Base-by-base conservation (phyloP, 2,888 invertebrate genomes). In the Zhuqinia jingwanae region DNA sequence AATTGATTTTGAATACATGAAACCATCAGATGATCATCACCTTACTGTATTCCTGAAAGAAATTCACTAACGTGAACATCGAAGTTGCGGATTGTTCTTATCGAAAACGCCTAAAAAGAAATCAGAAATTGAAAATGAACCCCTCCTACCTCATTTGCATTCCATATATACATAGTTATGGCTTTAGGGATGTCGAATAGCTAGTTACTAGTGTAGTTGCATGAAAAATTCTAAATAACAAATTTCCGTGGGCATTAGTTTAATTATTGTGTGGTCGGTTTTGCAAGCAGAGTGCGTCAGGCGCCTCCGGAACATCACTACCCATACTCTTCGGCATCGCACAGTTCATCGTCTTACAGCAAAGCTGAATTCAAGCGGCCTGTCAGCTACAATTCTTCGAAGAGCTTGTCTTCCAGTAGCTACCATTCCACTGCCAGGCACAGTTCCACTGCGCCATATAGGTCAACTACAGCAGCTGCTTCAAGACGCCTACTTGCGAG, bases 241-340 rank as follows among this genome's bases (percentile, higher is more conserved):
- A 53, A 56, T 50, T 6, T 70, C 13, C 5, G 13, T 27, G 22
- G 6, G 27, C 45, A 45, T n/a, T 17, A 15, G n/a, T 47, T 13
- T 50, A 63, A 78, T 30, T 60, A 3, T 22, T 56, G 30, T 60
- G 13, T n/a, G 27, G n/a, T 77, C 42, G 17, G 47, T 68, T 53
- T 68, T 80, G 20, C 81, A 73, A 75, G 63, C 78, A 91, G 91
- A 81, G 87, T 90, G 83, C 87, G 91, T n/a, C 89, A 90, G 50
- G 91, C 91, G n/a, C 91, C 91, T n/a, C 91, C 91, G 17, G 91
- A 91, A 58, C 88, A 91, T 65, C 89, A 84, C 30, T 84, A 90
- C 80, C 70, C 87, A 0, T 82, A 81, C 27, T 77, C 87, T 17
- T 36, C 36, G 36, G 36, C 36, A 8, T 87, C 87, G 17, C 73